A percentile compares a stretch with the other conserved stretches of the same genome.
Evolutionary conservation across 2,797 vertebrate species (phyloP).

Genomic region (Periparus ater): DNA sequence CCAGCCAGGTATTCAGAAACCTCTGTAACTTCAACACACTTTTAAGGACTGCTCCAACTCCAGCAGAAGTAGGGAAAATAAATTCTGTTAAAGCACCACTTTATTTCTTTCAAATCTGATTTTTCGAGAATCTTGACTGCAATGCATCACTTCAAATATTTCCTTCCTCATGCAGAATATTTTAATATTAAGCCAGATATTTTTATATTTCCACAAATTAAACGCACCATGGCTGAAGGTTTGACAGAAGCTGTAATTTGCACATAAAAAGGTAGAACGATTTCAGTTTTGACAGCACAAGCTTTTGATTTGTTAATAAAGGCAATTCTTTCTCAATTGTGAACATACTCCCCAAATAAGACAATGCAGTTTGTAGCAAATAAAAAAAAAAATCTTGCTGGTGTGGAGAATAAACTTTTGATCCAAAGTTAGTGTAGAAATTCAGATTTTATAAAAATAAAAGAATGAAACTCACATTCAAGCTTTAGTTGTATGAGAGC

Average conservation of each 20-base stretch:
- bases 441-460: neutral
- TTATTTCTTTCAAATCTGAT: constrained; percentile 18
- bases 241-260: constrained; percentile 74
- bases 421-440: constrained; percentile 28
- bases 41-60: neutral
- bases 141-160: constrained; percentile 18
- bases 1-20: neutral
- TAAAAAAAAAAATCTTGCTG: neutral
- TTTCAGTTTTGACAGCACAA: constrained; percentile 69
- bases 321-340: constrained; percentile 61
- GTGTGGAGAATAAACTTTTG: constrained; percentile 29
- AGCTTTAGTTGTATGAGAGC: neutral
- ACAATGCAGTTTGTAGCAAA: constrained; percentile 46
- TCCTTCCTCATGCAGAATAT: constrained; percentile 27
- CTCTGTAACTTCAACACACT: neutral
- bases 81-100: neutral
- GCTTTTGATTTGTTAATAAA: constrained; percentile 73
- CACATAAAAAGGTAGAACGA: constrained; percentile 74
- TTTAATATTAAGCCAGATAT: constrained; percentile 56
- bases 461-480: neutral
- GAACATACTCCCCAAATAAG: constrained; percentile 60
- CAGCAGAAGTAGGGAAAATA: neutral
- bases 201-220: constrained; percentile 65
- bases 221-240: constrained; percentile 71
- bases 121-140: neutral